phyloP scores from a whole-genome alignment of 2,113 vertebrate genomes.

The Syrrhaptes paradoxus region DNA sequence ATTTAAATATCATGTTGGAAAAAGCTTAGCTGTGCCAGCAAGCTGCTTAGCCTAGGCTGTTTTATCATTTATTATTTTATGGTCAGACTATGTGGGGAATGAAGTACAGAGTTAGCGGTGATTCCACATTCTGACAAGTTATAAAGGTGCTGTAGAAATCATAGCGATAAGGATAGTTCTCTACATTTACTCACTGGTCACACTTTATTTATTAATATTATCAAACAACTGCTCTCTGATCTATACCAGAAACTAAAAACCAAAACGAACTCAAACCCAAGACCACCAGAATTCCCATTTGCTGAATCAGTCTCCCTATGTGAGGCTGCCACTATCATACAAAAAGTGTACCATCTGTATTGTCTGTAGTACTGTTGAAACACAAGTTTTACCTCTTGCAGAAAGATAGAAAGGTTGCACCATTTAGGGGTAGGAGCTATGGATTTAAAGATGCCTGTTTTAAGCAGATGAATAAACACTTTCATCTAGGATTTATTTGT shows the following conservation, averaged over 20 bases:
- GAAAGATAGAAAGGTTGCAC: background rate
- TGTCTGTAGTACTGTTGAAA: background rate
- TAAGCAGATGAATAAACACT: background rate
- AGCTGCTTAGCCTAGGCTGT: background rate
- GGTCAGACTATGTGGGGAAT: background rate
- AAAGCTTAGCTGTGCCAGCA: background rate
- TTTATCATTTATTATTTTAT: background rate
- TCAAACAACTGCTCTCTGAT: background rate
- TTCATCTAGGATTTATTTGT: constrained; percentile 38
- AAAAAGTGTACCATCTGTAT: background rate
- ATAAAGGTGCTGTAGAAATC: background rate
- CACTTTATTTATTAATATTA: background rate
- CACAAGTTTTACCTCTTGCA: background rate
- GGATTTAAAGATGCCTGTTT: background rate
- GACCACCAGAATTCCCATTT: background rate
- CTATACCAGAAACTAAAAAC: background rate
- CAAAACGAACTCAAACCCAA: background rate
- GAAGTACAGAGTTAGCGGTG: background rate
- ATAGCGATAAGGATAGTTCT: background rate
- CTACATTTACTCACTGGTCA: background rate
- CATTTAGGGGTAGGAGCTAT: background rate
- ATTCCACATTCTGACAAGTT: background rate
- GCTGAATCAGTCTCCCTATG: background rate
- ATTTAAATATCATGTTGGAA: background rate
- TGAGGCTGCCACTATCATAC: background rate